Percentiles rank a stretch among this genome's conserved stretches.
phyloP scores from a whole-genome alignment of 2,113 vertebrate genomes.

The Thalassoma bifasciatum region DNA sequence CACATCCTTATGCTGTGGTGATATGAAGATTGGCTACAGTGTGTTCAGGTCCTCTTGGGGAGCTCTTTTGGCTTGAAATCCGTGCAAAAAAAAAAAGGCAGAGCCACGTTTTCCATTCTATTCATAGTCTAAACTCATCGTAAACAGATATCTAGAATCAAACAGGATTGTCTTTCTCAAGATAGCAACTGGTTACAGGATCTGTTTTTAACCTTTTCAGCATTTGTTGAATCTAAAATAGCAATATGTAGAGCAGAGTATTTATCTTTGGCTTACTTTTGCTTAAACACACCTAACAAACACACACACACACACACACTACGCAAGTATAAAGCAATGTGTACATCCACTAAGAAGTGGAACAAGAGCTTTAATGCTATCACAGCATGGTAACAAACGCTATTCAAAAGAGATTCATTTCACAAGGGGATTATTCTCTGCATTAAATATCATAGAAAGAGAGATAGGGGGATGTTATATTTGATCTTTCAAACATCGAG shows the following conservation, averaged over 20 bases:
- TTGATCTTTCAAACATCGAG: conserved; percentile 75
- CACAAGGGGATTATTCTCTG: conserved; percentile 80
- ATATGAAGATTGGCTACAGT: too few species aligned
- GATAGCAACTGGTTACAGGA: not conserved
- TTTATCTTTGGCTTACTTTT: not conserved
- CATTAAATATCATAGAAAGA: conserved; percentile 77
- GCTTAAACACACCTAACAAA: not conserved
- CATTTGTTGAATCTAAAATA: not conserved
- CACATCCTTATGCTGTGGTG: too few species aligned
- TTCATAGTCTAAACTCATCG: too few species aligned
- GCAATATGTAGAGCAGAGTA: not conserved
- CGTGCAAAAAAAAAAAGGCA: too few species aligned
- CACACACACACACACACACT: conserved; percentile 14
- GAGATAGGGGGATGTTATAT: conserved; percentile 59
- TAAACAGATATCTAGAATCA: conserved; percentile 29
- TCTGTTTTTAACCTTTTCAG: conserved; percentile 22
- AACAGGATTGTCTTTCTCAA: conserved; percentile 9
- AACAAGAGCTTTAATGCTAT: conserved; percentile 78
- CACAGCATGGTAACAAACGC: conserved; percentile 78
- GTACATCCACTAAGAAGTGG: conserved; percentile 52
- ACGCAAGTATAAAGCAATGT: conserved; percentile 13
- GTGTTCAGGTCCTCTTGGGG: too few species aligned
- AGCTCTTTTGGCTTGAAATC: too few species aligned
- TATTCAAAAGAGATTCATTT: conserved; percentile 83
- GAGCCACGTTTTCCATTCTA: too few species aligned